Base-by-base conservation (phyloP, 1,140 invertebrate genomes). In the Aricia agestis region DNA sequence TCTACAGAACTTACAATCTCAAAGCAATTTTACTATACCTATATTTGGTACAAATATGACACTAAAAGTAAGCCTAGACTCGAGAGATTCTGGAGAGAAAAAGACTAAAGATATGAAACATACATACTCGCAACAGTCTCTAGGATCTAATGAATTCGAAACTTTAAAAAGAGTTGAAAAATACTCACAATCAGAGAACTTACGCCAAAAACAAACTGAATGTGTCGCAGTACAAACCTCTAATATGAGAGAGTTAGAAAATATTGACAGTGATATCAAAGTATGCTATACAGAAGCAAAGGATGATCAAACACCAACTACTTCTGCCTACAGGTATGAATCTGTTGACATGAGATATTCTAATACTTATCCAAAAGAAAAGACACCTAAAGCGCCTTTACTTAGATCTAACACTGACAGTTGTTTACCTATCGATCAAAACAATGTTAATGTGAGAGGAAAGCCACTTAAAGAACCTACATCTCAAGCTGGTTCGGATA, bases 31-130 rank as follows among this genome's bases (percentile, higher is more conserved):
- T 74, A 81, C 78, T 36, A 86, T 88, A 69, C 88, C 87, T 19
- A 88, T 89, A 73, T 76, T 84, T 67, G 87, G 86, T 13, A 89
- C 87, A 41, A 89, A 88, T 71, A 90, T 90, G 86, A 88, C 78
- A n/a, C 75, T 90, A 52, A 84, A 82, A 73, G 82, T 88, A 1
- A 85, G 79, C 70, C 78, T 89, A 66, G 85, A 80, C n/a, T 70
- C 77, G 59, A 61, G 66, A 11, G 72, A 52, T 52, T 13, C 45
- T 52, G 45, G 13, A 52, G 45, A 52, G 11, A 52, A 52, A 52
- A 52, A 52, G 9, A 67, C 4, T n/a, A 72, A 41, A 25, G 36
- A 36, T 36, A 31, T 32, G 63, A 68, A 52, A 2, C 9, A 61
- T 66, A 67, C 10, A 31, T 32, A 31, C 5, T 25, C 13, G 9